Conservation (phyloP, 2,113 vertebrate genomes). For the Poeciliopsis prolifica region DNA sequence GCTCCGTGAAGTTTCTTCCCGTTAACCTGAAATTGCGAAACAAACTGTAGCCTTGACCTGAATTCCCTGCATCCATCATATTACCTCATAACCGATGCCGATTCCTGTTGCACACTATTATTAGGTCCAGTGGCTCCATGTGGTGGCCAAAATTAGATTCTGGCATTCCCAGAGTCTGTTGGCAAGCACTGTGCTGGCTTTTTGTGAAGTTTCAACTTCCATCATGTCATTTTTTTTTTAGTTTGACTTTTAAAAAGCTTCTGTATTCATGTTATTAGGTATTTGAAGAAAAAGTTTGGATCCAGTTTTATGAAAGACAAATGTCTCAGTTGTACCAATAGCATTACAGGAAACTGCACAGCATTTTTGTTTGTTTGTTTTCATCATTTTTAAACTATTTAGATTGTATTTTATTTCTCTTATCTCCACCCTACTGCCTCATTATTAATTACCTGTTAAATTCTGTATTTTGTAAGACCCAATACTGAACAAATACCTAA, state of each 20-base stretch:
- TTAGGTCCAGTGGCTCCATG: slow-evolving; percentile 50
- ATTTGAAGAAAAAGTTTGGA: slow-evolving; percentile 5
- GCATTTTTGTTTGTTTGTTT: background rate
- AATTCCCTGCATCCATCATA: slow-evolving; percentile 65
- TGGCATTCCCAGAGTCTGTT: slow-evolving; percentile 58
- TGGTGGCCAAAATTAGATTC: slow-evolving; percentile 47
- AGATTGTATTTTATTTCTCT: background rate
- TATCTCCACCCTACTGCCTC: background rate
- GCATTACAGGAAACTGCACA: background rate
- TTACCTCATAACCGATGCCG: slow-evolving; percentile 64
- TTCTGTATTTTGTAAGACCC: background rate
- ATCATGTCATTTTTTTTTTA: background rate
- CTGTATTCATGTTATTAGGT: background rate
- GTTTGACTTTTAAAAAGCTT: background rate
- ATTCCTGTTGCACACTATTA: slow-evolving; percentile 37
- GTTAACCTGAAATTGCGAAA: slow-evolving; percentile 48
- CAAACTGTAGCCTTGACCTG: slow-evolving; percentile 25
- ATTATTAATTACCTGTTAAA: background rate
- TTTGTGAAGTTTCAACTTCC: slow-evolving; percentile 14
- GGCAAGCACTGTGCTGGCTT: slow-evolving; percentile 28
- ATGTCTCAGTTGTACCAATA: background rate
- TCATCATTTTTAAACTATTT: background rate
- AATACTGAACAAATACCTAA: background rate
- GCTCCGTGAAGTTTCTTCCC: slow-evolving; percentile 37
- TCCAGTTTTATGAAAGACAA: background rate